Base-by-base conservation (phyloP, 2,113 vertebrate species). In the Datnioides undecimradiatus region DNA sequence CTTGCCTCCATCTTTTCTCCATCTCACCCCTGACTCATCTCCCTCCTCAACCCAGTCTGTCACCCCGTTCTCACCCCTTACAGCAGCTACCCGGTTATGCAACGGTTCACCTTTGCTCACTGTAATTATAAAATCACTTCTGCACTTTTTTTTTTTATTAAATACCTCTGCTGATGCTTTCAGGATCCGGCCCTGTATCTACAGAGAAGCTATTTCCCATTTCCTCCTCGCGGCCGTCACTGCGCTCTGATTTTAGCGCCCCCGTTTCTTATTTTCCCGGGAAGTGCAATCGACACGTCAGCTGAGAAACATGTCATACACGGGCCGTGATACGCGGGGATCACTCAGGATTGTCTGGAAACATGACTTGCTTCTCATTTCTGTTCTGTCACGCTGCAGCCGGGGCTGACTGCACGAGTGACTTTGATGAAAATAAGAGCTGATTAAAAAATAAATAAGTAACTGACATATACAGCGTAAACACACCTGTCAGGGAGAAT, bases 161-260 rank as follows among this genome's bases (percentile, higher is more conserved):
- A 27, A 1, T 57, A 29, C 7, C 9, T 54, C 16, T 64, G 23
- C 5, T 41, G 25, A 40, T 6, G 8, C 10, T 29, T 21, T 8
- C 16, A 46, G 3, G 8, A 71, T 38, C 23, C 8, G 23, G 25
- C 8, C 38, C 16, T 19, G 29, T 31, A 31, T 21, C 12, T 19
- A 25, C 11, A 14, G 36, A 23, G 3, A 41, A 29, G 34, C 8
- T 5, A 13, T 49, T 83, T 49, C 45, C 6, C 17, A 41, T 29
- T 8, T 23, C 19, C 19, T 43, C 14, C 25, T 40, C 21, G 27
- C 23, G 45, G 4, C 34, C 34, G 12, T 59, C 31, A 7, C 71
- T 19, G 34, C 63, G 1, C 2, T 55, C 45, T 49, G 48, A 71
- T 67, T 79, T 83, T 72, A 83, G 68, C 60, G 57, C 41, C 62